Evolutionary conservation across 2,888 invertebrate genomes (phyloP), one percentile per base, ranked within the genome.

Genomic region (Apamea anceps): DNA sequence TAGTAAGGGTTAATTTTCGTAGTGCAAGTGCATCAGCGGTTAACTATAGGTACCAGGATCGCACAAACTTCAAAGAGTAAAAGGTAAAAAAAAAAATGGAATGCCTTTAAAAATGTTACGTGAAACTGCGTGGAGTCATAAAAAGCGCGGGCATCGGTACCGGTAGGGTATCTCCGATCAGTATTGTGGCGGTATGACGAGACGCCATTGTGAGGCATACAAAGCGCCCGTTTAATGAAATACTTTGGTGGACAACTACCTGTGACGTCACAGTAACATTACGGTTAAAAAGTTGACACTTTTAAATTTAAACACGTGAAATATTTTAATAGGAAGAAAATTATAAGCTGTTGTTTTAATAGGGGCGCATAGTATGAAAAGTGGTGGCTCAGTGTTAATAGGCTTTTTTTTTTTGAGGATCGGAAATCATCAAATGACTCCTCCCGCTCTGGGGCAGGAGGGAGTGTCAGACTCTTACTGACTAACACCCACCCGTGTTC

Each of bases 181-280:
- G 86, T 88, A 87, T 90, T 79, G 87, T 80, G 77, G 72, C 63
- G 60, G 62, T 63, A 76, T 74, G 71, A 72, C 77, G 57, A 72
- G 75, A 37, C 32, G 68, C 80, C 54, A 86, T 88, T 88, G 87
- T 88, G 68, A 60, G 74, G 13, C 13, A 37, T 70, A 90, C 85
- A 88, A 88, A 81, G 89, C 75, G 51, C 18, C 21, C 72, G 62
- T 75, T 75, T 87, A 85, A 88, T 90, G 84, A 88, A 90, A 88
- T 88, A 90, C 85, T 88, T 86, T 79, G 66, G 78, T 72, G 76
- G 63, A 75, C 72, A 74, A 72, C 76, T 79, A 75, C 78, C 77
- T 78, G 68, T 83, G 83, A 79, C 75, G 72, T 79, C 72, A 67
- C 13, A 67, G 73, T 42, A 25, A 21, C 13, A 42, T 15, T 63